phyloP scores from a whole-genome alignment of 2,888 invertebrate genomes.

The Phalera bucephala region DNA sequence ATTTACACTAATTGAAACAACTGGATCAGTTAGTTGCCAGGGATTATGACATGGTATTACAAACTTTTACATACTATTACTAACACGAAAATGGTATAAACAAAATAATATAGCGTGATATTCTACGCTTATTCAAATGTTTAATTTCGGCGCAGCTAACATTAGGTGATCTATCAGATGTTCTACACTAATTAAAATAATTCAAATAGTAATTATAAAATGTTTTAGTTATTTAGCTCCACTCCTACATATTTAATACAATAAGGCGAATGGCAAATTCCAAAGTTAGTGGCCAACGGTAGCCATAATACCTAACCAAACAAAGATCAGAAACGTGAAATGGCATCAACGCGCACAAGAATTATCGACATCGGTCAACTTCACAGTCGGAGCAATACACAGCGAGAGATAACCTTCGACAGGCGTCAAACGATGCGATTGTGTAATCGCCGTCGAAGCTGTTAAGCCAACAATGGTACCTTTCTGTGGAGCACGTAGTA shows the following conservation, averaged over 20 bases:
- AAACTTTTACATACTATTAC: too few species aligned
- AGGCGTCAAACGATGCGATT: slow-evolving; percentile 62
- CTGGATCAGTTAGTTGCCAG: slow-evolving; percentile 39
- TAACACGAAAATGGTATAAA: too few species aligned
- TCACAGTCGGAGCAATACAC: slow-evolving; percentile 24
- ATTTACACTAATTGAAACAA: slow-evolving; percentile 57
- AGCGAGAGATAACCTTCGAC: slow-evolving; percentile 60
- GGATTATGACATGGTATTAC: too few species aligned
- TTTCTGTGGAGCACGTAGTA: slow-evolving; percentile 63
- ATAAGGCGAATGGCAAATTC: slow-evolving; percentile 32
- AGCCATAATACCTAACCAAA: slow-evolving; percentile 13
- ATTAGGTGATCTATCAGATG: too few species aligned
- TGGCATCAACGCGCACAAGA: slow-evolving; percentile 42
- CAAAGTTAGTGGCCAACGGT: slow-evolving; percentile 25
- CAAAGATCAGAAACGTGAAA: slow-evolving; percentile 64
- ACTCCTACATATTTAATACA: slow-evolving; percentile 13
- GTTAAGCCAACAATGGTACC: slow-evolving; percentile 68
- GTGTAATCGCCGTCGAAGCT: slow-evolving; percentile 59
- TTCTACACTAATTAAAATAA: too few species aligned
- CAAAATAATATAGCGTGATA: too few species aligned
- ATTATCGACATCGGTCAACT: slow-evolving; percentile 34
- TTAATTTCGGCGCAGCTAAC: too few species aligned
- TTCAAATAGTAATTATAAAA: too few species aligned
- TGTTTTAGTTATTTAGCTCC: slow-evolving; percentile 9
- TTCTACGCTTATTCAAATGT: too few species aligned